Evolutionary conservation across 2,888 invertebrate genomes (phyloP).

Genomic region (Dromius quadrimaculatus): DNA sequence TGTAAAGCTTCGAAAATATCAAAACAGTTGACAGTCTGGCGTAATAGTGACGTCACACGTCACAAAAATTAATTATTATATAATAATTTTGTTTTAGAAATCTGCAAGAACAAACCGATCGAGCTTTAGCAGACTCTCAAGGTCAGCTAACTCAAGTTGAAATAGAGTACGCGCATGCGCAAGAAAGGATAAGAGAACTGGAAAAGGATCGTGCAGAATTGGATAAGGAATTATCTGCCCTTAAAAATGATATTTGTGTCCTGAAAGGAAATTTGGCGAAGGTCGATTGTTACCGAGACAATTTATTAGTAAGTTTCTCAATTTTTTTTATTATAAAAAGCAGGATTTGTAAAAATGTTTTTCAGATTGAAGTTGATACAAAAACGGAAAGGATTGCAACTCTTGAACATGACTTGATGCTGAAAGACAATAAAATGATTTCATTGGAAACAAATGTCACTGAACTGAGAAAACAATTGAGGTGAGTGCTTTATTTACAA

Average conservation of each 20-base stretch:
- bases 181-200: conserved; percentile 70
- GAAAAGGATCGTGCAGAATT: conserved; percentile 73
- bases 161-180: conserved; percentile 73
- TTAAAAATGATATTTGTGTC: conserved; percentile 75
- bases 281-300: conserved; percentile 80
- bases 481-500: conserved; percentile 62
- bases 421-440: conserved; percentile 70
- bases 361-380: conserved; percentile 75
- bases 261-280: conserved; percentile 74
- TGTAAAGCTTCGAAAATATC: too few relatives aligned
- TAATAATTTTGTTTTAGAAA: conserved; percentile 68
- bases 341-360: conserved; percentile 2
- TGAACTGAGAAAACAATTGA: conserved; percentile 71
- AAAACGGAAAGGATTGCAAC: conserved; percentile 78
- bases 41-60: too few relatives aligned
- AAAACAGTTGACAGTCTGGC: too few relatives aligned
- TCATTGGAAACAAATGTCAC: conserved; percentile 70
- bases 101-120: conserved; percentile 82
- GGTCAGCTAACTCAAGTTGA: conserved; percentile 75
- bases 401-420: conserved; percentile 75
- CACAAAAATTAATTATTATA: too few relatives aligned
- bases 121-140: conserved; percentile 77
- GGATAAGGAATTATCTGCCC: conserved; percentile 71
- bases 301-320: conserved; percentile 68
- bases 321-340: conserved; percentile 16